Evolutionary conservation across 2,113 vertebrate species (phyloP).

Genomic region (Uria aalge): DNA sequence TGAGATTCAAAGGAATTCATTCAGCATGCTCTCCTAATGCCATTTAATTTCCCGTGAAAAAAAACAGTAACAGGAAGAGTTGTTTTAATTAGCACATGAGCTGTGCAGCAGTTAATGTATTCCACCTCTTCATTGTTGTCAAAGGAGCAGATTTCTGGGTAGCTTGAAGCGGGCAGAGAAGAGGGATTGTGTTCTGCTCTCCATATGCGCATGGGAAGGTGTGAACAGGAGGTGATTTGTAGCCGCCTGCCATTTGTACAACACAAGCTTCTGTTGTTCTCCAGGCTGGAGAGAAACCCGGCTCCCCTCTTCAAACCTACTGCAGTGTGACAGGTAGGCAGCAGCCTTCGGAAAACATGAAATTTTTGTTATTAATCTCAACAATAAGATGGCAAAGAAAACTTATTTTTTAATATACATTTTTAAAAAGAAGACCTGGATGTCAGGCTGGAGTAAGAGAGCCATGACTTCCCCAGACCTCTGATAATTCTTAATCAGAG

Average conservation of each 20-base stretch:
- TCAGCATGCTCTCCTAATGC: neutral
- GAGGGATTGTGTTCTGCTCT: constrained; percentile 8
- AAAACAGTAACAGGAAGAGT: neutral
- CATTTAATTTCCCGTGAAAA: neutral
- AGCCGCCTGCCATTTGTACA: neutral
- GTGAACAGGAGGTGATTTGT: constrained; percentile 19
- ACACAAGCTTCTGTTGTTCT: constrained; percentile 18
- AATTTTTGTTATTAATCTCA: neutral
- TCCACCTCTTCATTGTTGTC: constrained; percentile 29
- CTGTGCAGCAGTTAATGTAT: neutral
- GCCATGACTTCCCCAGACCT: neutral
- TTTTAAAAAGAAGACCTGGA: neutral
- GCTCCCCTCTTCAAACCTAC: neutral
- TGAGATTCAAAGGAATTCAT: neutral
- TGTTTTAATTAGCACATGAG: constrained; percentile 33
- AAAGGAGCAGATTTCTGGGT: constrained; percentile 13
- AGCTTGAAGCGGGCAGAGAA: neutral
- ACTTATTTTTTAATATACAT: neutral
- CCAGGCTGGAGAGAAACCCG: neutral
- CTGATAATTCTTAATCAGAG: neutral
- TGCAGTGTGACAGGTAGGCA: neutral
- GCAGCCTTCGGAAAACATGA: neutral
- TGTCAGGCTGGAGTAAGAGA: neutral
- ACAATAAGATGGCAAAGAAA: neutral
- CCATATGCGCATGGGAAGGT: neutral